These are phyloP conservation scores for Euzetes globulus DNA, from an alignment of 2,888 invertebrate genomes.

Conservation along the genomic window DNA sequence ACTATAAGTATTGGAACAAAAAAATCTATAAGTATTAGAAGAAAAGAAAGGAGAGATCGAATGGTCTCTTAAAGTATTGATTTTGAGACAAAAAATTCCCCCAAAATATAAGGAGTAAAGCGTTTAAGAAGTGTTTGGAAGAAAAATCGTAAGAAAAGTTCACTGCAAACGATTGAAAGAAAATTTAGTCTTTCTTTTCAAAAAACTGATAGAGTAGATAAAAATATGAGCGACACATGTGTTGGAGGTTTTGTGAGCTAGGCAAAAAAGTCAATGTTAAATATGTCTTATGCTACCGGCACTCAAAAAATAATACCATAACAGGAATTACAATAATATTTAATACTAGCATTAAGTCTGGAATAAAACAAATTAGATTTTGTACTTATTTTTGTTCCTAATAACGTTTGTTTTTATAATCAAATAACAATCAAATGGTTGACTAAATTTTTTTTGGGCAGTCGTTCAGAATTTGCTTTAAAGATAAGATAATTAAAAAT, in stretches of 20 bases:
- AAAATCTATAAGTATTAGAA: too few relatives aligned
- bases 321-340: not conserved
- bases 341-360: not conserved
- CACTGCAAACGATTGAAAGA: not conserved
- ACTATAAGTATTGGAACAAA: too few relatives aligned
- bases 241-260: not conserved
- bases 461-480: too few relatives aligned
- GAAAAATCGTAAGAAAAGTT: too few relatives aligned
- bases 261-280: not conserved
- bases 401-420: too few relatives aligned
- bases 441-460: too few relatives aligned
- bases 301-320: not conserved
- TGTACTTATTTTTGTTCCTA: too few relatives aligned
- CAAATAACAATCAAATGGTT: too few relatives aligned
- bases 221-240: not conserved
- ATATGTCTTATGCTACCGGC: not conserved
- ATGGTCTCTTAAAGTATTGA: slow-evolving; percentile 13
- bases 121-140: too few relatives aligned
- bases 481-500: too few relatives aligned
- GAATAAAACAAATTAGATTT: not conserved
- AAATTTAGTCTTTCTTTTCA: not conserved
- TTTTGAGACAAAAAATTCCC: not conserved
- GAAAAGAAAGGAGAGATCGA: not conserved
- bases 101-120: too few relatives aligned
- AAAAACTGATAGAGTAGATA: not conserved